Evolutionary conservation across 2,888 invertebrate genomes (phyloP).

Genomic region (Stenodema calcarata): DNA sequence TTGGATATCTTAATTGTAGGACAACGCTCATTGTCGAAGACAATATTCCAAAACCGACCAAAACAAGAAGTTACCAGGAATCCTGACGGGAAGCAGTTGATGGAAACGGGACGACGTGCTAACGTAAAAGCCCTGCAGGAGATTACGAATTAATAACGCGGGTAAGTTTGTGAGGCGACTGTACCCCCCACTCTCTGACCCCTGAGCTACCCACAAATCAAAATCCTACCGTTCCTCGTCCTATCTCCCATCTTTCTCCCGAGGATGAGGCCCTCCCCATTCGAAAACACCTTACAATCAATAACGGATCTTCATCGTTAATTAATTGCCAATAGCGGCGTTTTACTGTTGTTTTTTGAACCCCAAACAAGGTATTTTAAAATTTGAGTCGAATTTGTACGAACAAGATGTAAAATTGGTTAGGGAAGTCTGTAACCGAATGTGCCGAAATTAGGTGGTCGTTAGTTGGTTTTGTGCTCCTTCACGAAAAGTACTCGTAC

Average conservation of each 20-base stretch:
- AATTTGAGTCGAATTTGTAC: background rate
- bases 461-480: too few species aligned
- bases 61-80: background rate
- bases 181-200: background rate
- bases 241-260: conserved; percentile 40
- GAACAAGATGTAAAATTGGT: background rate
- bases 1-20: too few species aligned
- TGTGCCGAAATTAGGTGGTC: too few species aligned
- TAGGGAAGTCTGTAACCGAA: background rate
- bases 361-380: background rate
- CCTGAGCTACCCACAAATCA: conserved; percentile 28
- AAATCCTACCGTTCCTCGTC: conserved; percentile 27
- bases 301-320: background rate
- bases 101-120: conserved; percentile 42
- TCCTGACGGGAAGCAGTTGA: background rate
- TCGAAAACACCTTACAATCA: conserved; percentile 28
- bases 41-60: background rate
- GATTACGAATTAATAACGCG: conserved; percentile 44
- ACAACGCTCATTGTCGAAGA: too few species aligned
- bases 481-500: too few species aligned
- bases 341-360: background rate
- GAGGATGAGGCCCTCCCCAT: background rate
- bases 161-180: conserved; percentile 34
- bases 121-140: conserved; percentile 19
- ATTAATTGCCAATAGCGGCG: conserved; percentile 4